Evolutionary conservation across 2,888 invertebrate species (phyloP).

Genomic region (Abrostola tripartita): DNA sequence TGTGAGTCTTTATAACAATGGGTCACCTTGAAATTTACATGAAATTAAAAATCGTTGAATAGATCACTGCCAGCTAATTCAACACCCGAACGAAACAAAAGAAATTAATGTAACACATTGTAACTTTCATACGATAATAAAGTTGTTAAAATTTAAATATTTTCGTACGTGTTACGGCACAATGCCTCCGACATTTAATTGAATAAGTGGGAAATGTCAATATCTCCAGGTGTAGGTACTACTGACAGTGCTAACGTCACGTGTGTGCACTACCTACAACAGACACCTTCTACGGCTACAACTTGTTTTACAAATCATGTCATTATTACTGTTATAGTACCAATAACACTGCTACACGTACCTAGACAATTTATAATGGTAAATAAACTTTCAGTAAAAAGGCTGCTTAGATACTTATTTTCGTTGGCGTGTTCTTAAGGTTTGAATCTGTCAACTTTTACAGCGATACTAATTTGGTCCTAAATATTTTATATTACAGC

Average conservation of each 20-base stretch:
- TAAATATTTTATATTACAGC: no score
- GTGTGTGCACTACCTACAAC: not conserved
- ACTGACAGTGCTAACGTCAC: not conserved
- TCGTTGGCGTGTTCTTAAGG: no score
- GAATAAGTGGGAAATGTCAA: conserved; percentile 19
- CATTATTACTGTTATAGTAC: not conserved
- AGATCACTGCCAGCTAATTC: not conserved
- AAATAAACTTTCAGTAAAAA: no score
- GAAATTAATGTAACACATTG: not conserved
- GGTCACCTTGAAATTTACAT: not conserved
- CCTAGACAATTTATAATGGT: no score
- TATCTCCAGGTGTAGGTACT: conserved; percentile 20
- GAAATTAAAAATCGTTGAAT: conserved; percentile 2
- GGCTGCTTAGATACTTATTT: no score
- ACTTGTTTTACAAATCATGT: conserved; percentile 1
- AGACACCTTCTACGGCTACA: not conserved
- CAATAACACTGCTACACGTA: not conserved
- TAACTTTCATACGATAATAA: not conserved
- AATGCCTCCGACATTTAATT: conserved; percentile 8
- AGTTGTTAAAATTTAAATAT: conserved; percentile 3
- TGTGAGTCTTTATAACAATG: no score
- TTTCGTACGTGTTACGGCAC: conserved; percentile 14
- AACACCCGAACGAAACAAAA: not conserved
- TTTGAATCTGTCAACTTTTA: no score
- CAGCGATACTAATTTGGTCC: no score